These are phyloP conservation scores for Exocentrus adspersus DNA, from an alignment of 2,888 invertebrate species.

Conservation along the genomic window DNA sequence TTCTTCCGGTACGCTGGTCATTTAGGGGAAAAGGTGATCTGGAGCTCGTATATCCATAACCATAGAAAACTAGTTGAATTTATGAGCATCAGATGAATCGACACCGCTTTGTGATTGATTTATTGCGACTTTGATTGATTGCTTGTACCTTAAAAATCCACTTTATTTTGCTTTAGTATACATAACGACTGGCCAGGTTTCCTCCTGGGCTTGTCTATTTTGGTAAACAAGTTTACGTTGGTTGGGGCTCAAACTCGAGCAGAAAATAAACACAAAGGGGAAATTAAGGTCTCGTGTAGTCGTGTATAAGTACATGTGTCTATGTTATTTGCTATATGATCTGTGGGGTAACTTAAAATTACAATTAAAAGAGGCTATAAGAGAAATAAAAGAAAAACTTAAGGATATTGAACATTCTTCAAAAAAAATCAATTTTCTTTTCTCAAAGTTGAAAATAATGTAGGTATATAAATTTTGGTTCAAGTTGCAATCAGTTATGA, in stretches of 20 bases:
- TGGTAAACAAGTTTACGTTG: conserved; percentile 32
- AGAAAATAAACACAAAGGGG: background rate
- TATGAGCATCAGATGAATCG: conserved; percentile 57
- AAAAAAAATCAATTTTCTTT: too few species aligned
- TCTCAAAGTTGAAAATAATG: too few species aligned
- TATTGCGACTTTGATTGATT: conserved; percentile 62
- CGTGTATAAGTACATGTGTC: too few species aligned
- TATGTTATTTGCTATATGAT: too few species aligned
- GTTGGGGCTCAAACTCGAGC: background rate
- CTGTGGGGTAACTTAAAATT: too few species aligned
- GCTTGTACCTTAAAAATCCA: conserved; percentile 48
- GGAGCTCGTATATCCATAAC: conserved; percentile 39
- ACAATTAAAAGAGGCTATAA: too few species aligned
- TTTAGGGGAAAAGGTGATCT: conserved; percentile 41
- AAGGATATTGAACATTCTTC: too few species aligned
- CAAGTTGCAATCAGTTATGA: too few species aligned
- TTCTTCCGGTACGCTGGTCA: conserved; percentile 44
- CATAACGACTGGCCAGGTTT: conserved; percentile 33
- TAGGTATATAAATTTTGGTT: too few species aligned
- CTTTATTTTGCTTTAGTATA: conserved; percentile 44
- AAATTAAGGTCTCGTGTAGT: too few species aligned
- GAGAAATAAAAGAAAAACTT: too few species aligned
- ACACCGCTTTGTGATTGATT: conserved; percentile 59
- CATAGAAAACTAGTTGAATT: conserved; percentile 53
- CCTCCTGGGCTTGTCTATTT: conserved; percentile 14